phyloP scores from a whole-genome alignment of 2,888 invertebrate genomes.

The Apoderus coryli region DNA sequence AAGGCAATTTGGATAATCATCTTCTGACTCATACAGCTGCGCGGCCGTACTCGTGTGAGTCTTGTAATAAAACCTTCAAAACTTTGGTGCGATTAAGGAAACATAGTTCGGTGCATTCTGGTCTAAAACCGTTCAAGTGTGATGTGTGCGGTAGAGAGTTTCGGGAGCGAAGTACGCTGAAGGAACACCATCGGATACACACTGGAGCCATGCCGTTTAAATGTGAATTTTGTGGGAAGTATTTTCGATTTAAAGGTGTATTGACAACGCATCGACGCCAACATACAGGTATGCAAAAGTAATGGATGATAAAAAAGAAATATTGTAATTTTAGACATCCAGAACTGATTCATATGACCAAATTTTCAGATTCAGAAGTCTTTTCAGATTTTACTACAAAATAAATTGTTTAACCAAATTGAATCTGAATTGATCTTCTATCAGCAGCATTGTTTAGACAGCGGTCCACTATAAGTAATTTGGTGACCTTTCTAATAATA shows the following conservation, averaged over 20 bases:
- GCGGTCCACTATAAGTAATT: too few relatives aligned
- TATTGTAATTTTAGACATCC: too few relatives aligned
- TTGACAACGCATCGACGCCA: conserved; percentile 58
- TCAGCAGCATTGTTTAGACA: too few relatives aligned
- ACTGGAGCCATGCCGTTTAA: conserved; percentile 66
- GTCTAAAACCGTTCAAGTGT: conserved; percentile 45
- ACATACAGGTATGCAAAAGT: conserved; percentile 39
- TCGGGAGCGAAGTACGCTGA: conserved; percentile 54
- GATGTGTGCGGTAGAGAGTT: conserved; percentile 45
- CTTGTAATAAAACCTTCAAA: conserved; percentile 41
- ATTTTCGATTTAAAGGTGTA: conserved; percentile 62
- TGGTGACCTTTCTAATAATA: too few relatives aligned
- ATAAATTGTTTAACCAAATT: too few relatives aligned
- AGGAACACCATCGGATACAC: conserved; percentile 61
- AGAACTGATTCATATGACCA: too few relatives aligned
- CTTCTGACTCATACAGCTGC: conserved; percentile 39
- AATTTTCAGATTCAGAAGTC: too few relatives aligned
- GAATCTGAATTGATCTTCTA: too few relatives aligned
- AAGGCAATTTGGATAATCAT: conserved; percentile 42
- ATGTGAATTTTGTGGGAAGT: conserved; percentile 61
- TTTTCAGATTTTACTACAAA: too few relatives aligned
- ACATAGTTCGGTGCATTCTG: conserved; percentile 43
- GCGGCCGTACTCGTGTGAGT: conserved; percentile 34
- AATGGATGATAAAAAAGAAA: too few relatives aligned
- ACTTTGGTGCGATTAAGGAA: conserved; percentile 39